Base-by-base conservation (phyloP, 2,113 vertebrate genomes). In the Numida meleagris region DNA sequence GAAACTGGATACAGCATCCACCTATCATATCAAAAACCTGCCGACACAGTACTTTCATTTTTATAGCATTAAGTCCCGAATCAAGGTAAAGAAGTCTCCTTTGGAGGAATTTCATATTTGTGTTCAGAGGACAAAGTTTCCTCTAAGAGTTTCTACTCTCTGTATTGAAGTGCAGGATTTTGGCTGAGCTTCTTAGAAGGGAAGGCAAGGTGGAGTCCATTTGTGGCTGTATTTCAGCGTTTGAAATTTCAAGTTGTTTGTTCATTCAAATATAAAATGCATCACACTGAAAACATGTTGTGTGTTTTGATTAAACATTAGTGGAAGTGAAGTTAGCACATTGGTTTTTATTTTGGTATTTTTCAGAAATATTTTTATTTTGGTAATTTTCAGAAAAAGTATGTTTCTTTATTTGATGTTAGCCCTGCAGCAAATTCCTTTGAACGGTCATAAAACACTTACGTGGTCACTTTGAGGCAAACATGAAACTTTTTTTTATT, bases 1-100 rank as follows among this genome's bases (percentile, higher is more conserved):
- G 9, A 73, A 95, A 46, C 84, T 96, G 5, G 95, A 81, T 23
- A 40, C 90, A 10, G 63, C 11, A 1, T 86, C 96, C 89, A 98
- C 98, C 77, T 99, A 98, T 83, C 96, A 98, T 58, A 98, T 99
- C 63, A 94, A 95, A 46, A 96, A 97, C 31, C 89, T 99, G 58
- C 72, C 94, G 6, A 94, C 86, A 4, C 97, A 97, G n/a, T 97
- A 84, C 93, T 99, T 99, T 97, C 97, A 95, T 94, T 99, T 99
- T 96, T 96, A 71, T 79, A 99, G 99, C 95, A 98, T 99, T 97
- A 99, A 98, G 94, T 99, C 99, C 42, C 97, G 61, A 90, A 98
- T 99, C 72, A 96, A 98, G 99, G 99, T 99, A 98, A 96, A 92
- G 38, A 70, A 62, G 36, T 59, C 11, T 88, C 14, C 19, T 80